phyloP scores from a whole-genome alignment of 2,113 vertebrate genomes.

The Eulacestoma nigropectus region DNA sequence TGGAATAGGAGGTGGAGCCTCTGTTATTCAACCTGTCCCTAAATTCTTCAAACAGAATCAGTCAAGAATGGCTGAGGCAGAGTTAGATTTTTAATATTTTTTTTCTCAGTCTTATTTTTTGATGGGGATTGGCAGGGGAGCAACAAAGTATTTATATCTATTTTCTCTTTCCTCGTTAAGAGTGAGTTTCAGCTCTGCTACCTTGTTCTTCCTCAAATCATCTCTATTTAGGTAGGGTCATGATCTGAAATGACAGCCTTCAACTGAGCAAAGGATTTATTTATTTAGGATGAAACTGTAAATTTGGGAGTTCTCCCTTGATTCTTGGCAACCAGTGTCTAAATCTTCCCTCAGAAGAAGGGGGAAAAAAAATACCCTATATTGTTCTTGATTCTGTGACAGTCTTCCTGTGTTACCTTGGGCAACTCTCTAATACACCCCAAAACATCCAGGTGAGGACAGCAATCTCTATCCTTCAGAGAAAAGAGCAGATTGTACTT shows the following conservation, averaged over 20 bases:
- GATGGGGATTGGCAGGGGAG: not conserved
- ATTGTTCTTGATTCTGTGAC: not conserved
- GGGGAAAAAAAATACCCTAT: not conserved
- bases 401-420: not conserved
- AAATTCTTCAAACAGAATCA: constrained; percentile 23
- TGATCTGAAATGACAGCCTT: not conserved
- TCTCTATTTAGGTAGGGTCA: not conserved
- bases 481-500: not conserved
- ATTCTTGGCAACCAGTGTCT: not conserved
- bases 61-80: not conserved
- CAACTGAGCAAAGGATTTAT: not conserved
- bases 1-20: constrained; percentile 8
- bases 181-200: not conserved
- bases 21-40: constrained; percentile 2
- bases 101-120: not conserved
- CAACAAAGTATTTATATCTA: not conserved
- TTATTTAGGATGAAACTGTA: not conserved
- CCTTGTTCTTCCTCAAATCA: not conserved
- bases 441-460: not conserved
- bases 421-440: not conserved
- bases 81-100: not conserved
- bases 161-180: not conserved
- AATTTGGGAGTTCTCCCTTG: not conserved
- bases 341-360: not conserved
- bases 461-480: not conserved